A percentile compares a stretch with the other conserved stretches of the same genome.
Conservation (phyloP, 1,140 invertebrate species). For the Eupristina koningsbergeri region DNA sequence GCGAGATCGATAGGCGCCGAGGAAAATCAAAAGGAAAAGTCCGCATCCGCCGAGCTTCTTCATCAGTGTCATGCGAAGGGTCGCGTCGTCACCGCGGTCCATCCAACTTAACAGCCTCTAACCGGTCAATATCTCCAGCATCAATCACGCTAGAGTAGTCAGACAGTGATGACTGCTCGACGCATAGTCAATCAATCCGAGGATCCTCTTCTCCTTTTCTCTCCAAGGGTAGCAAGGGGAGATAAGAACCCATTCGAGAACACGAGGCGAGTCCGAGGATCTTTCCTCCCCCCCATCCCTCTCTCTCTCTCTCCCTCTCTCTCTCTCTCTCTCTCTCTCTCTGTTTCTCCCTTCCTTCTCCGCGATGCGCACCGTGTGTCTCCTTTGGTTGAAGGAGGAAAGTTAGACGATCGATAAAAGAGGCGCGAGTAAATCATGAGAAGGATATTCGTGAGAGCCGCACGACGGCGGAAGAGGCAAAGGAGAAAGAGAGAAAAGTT, state of each 20-base stretch:
- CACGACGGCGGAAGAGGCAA: slow-evolving; percentile 50
- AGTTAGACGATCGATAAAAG: slow-evolving; percentile 49
- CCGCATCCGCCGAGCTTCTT: not conserved
- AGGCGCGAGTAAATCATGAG: slow-evolving; percentile 68
- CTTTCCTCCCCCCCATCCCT: not conserved
- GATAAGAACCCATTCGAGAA: not conserved
- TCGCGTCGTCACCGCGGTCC: not conserved
- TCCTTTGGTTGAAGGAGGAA: slow-evolving; percentile 41
- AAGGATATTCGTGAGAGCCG: slow-evolving; percentile 68
- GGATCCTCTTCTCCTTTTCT: not conserved
- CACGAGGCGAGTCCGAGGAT: not conserved
- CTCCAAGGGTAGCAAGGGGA: not conserved
- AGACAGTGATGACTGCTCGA: slow-evolving; percentile 43
- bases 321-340: not conserved
- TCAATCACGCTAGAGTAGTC: slow-evolving; percentile 39
- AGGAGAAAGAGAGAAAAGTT: slow-evolving; percentile 58
- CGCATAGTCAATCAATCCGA: slow-evolving; percentile 47
- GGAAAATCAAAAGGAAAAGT: slow-evolving; percentile 21
- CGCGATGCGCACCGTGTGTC: slow-evolving; percentile 17
- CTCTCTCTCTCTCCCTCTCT: not conserved
- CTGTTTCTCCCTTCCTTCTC: not conserved
- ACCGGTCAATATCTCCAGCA: slow-evolving; percentile 46
- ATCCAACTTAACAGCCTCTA: slow-evolving; percentile 42
- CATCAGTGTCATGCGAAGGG: not conserved
- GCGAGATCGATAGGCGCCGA: not conserved